These are phyloP conservation scores for Corythornis leucogaster DNA, from an alignment of 2,797 vertebrate genomes.

Conservation along the genomic window DNA sequence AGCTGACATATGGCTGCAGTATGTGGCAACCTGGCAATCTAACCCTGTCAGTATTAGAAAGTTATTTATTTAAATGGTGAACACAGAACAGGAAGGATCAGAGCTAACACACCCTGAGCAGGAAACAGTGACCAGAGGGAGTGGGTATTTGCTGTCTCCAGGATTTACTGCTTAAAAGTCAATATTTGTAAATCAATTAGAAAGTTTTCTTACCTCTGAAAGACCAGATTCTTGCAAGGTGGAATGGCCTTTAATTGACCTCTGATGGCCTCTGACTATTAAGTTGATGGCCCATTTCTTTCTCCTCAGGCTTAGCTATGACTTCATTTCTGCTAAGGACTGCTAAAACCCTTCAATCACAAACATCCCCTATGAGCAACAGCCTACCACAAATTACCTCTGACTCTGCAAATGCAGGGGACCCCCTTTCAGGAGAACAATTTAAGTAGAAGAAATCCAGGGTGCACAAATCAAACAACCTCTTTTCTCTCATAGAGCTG, in stretches of 20 bases:
- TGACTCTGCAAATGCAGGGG: accelerated
- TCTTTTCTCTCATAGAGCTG: neutral
- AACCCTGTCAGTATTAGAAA: neutral
- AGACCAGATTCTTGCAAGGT: neutral
- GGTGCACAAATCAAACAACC: neutral
- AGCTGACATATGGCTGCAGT: neutral
- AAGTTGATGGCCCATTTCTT: neutral
- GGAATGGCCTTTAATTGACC: neutral
- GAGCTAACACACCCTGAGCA: neutral
- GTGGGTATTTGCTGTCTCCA: neutral
- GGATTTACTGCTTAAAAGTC: slow-evolving; percentile 14
- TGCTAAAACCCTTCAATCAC: neutral
- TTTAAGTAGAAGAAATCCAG: neutral
- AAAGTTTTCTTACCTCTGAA: neutral
- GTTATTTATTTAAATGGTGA: neutral
- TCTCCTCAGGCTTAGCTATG: neutral
- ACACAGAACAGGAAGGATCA: neutral
- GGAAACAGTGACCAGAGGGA: neutral
- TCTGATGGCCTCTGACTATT: neutral
- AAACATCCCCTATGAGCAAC: neutral
- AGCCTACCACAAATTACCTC: neutral
- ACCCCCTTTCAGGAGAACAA: accelerated
- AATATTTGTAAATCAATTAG: neutral
- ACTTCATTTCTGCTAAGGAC: neutral
- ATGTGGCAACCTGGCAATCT: neutral